A percentile compares a stretch with the other conserved stretches of the same genome.
These are phyloP conservation scores for Yponomeuta cagnagella DNA, from an alignment of 2,888 invertebrate genomes.

Conservation along the genomic window DNA sequence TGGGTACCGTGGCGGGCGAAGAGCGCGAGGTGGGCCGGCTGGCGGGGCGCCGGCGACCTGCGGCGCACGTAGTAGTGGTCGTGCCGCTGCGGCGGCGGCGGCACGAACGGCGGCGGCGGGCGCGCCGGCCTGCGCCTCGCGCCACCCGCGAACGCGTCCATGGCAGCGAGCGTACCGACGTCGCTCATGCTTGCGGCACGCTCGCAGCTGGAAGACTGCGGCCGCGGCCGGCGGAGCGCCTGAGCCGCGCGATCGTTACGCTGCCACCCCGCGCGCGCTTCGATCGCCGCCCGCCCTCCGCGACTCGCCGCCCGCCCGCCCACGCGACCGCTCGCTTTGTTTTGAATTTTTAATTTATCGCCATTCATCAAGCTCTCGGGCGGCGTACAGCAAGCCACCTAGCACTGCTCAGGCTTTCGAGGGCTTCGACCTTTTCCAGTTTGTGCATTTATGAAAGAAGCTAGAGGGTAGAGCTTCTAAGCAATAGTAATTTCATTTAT, in stretches of 20 bases:
- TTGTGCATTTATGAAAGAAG: not conserved
- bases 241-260: slow-evolving; percentile 30
- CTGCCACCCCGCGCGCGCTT: slow-evolving; percentile 54
- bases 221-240: slow-evolving; percentile 18
- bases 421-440: slow-evolving; percentile 38
- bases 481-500: too few relatives aligned
- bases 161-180: slow-evolving; percentile 73
- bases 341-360: slow-evolving; percentile 72
- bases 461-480: too few relatives aligned
- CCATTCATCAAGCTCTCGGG: slow-evolving; percentile 60
- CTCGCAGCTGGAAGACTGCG: slow-evolving; percentile 71
- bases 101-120: slow-evolving; percentile 69
- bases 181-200: slow-evolving; percentile 70
- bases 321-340: slow-evolving; percentile 62
- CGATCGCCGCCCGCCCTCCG: slow-evolving; percentile 71
- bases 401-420: slow-evolving; percentile 35
- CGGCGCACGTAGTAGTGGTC: slow-evolving; percentile 71
- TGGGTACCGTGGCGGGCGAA: slow-evolving; percentile 61
- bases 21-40: slow-evolving; percentile 63
- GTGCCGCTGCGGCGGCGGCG: slow-evolving; percentile 66
- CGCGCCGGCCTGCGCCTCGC: slow-evolving; percentile 66
- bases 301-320: slow-evolving; percentile 57
- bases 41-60: slow-evolving; percentile 68
- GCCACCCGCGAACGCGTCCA: slow-evolving; percentile 73
- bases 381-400: slow-evolving; percentile 45